Percentiles rank a stretch among this genome's conserved stretches.
phyloP scores from a whole-genome alignment of 2,888 invertebrate species.

The Cheilosia soror region DNA sequence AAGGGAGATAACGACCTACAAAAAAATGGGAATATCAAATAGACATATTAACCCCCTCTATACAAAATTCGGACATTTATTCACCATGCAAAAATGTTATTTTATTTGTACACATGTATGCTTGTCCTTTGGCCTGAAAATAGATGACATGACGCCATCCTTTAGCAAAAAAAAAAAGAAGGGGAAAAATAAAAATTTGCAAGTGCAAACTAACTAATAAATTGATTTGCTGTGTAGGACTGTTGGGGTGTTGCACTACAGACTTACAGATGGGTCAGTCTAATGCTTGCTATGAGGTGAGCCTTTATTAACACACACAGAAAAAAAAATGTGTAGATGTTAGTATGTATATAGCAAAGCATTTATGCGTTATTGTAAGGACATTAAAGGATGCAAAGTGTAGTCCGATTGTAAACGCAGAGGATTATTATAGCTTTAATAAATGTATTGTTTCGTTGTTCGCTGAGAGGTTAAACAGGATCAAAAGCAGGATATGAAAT shows the following conservation, averaged over 20 bases:
- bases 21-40: slow-evolving; percentile 27
- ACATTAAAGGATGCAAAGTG: slow-evolving; percentile 46
- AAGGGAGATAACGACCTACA: background rate
- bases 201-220: slow-evolving; percentile 62
- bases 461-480: slow-evolving; percentile 14
- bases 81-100: slow-evolving; percentile 38
- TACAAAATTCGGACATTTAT: slow-evolving; percentile 27
- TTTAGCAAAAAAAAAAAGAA: background rate
- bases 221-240: slow-evolving; percentile 50
- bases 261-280: slow-evolving; percentile 5
- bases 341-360: background rate
- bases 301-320: slow-evolving; percentile 12
- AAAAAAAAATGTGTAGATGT: background rate
- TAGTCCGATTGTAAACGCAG: slow-evolving; percentile 45
- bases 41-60: slow-evolving; percentile 42
- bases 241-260: background rate
- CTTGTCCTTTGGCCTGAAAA: background rate
- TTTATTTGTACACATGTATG: slow-evolving; percentile 12
- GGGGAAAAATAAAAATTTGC: slow-evolving; percentile 8
- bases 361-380: slow-evolving; percentile 43
- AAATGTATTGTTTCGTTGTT: slow-evolving; percentile 13
- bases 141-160: slow-evolving; percentile 14
- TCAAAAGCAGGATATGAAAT: slow-evolving; percentile 18
- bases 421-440: slow-evolving; percentile 47
- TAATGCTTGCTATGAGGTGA: slow-evolving; percentile 13